Conservation (phyloP, 53 echinoderm and acorn worm genomes). For the Patiria pectinifera region DNA sequence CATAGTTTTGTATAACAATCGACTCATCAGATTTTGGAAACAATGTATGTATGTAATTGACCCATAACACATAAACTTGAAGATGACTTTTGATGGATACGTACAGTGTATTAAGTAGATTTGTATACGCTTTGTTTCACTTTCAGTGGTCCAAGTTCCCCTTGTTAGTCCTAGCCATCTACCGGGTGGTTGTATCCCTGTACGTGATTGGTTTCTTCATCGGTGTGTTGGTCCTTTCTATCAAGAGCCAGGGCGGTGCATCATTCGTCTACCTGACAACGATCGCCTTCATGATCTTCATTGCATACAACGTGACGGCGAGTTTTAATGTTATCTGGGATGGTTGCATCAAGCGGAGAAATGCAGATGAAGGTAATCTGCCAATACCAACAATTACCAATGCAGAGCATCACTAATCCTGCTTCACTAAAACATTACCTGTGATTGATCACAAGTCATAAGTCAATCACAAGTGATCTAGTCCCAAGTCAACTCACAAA, state of each 20-base stretch:
- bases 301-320: constrained; percentile 31
- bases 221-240: background rate
- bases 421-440: too few species aligned
- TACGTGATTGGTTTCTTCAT: constrained; percentile 42
- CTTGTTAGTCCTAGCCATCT: constrained; percentile 8
- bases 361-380: constrained; percentile 2
- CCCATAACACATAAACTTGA: background rate
- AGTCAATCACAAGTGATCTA: too few species aligned
- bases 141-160: constrained; percentile 46
- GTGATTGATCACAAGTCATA: too few species aligned
- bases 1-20: too few species aligned
- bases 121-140: background rate
- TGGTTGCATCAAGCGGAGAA: constrained; percentile 28
- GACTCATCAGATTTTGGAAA: too few species aligned
- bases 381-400: too few species aligned
- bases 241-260: constrained; percentile 18
- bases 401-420: too few species aligned
- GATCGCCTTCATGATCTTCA: constrained; percentile 43
- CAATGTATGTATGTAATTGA: too few species aligned
- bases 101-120: background rate
- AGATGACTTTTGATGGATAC: background rate
- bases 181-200: constrained; percentile 39
- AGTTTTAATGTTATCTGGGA: constrained; percentile 42
- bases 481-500: too few species aligned
- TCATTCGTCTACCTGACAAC: constrained; percentile 58